Evolutionary conservation across 2,888 invertebrate genomes (phyloP).

Genomic region (Scrobipalpa costella): DNA sequence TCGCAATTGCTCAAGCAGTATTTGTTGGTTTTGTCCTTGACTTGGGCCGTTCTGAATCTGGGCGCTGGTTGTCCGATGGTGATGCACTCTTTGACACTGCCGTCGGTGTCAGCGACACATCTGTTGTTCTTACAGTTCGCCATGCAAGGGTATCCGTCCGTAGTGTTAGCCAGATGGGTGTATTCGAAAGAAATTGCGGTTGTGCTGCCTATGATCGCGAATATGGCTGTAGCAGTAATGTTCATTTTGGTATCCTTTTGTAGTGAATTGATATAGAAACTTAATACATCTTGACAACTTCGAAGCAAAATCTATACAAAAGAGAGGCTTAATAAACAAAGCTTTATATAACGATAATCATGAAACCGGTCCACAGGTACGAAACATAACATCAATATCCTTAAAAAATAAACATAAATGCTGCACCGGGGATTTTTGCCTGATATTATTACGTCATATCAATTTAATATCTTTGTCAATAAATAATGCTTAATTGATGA

Average conservation of each 20-base stretch:
- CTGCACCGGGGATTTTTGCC: no score
- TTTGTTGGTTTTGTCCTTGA: not conserved
- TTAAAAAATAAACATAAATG: no score
- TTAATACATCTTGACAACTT: no score
- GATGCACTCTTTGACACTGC: not conserved
- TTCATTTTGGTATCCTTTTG: not conserved
- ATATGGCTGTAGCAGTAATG: not conserved
- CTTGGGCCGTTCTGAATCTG: not conserved
- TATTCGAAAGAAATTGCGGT: not conserved
- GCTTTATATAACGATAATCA: no score
- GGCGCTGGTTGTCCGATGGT: not conserved
- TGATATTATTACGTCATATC: no score
- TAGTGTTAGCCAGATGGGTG: not conserved
- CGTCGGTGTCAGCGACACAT: not conserved
- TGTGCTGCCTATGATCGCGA: not conserved
- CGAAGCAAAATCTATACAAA: no score
- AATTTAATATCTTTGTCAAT: no score
- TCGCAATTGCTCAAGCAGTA: constrained; percentile 6
- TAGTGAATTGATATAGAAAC: no score
- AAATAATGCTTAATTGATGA: no score
- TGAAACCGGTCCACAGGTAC: no score
- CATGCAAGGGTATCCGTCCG: not conserved
- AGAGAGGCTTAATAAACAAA: no score
- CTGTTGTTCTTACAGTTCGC: not conserved
- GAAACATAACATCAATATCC: no score